Evolutionary conservation across 1,140 invertebrate species (phyloP).

Genomic region (Cardiocondyla obscurior): DNA sequence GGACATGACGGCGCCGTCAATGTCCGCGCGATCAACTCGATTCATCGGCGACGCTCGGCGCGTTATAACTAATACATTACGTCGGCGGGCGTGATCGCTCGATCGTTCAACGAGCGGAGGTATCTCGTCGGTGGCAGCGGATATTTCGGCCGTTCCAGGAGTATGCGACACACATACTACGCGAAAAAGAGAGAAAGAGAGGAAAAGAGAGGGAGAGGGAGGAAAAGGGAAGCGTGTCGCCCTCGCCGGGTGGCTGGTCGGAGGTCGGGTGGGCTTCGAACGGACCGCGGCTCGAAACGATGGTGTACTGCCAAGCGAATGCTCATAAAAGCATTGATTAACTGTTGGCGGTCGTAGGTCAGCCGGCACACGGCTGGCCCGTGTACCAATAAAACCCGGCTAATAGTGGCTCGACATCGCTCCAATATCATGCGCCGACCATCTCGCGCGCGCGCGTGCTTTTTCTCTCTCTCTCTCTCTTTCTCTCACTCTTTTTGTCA

Average conservation of each 20-base stretch:
- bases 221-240: constrained; percentile 15
- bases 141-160: constrained; percentile 34
- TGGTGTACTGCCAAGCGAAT: constrained; percentile 71
- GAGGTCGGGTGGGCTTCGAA: constrained; percentile 51
- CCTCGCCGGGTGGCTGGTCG: constrained; percentile 25
- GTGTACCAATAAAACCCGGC: constrained; percentile 71
- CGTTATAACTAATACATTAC: constrained; percentile 27
- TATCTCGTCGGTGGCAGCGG: not conserved
- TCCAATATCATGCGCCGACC: constrained; percentile 64
- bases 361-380: constrained; percentile 64
- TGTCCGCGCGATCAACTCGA: constrained; percentile 16
- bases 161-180: not conserved
- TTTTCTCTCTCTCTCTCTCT: too few species aligned
- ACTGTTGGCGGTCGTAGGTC: constrained; percentile 79
- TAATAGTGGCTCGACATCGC: constrained; percentile 70
- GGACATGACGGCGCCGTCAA: not conserved
- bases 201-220: not conserved
- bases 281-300: constrained; percentile 63
- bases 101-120: constrained; percentile 37
- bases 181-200: not conserved
- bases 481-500: too few species aligned
- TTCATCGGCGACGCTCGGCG: constrained; percentile 8
- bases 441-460: constrained; percentile 23
- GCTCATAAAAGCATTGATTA: constrained; percentile 82
- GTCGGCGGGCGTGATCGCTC: constrained; percentile 31